Evolutionary conservation across 2,113 vertebrate genomes (phyloP).

Genomic region (Octodon degus): DNA sequence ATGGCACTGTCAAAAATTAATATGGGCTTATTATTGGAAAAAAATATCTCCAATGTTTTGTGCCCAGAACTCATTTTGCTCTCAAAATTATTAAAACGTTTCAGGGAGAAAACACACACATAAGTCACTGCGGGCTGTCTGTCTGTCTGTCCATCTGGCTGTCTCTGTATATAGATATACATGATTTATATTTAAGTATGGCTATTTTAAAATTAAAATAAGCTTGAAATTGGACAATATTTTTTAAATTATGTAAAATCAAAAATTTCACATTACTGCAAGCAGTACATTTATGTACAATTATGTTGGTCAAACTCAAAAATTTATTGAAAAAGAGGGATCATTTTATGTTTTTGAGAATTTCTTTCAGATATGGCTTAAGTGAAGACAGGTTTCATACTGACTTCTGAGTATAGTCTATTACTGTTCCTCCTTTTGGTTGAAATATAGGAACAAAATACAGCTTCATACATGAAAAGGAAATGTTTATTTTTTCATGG

Average conservation of each 20-base stretch:
- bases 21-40: neutral
- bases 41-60: neutral
- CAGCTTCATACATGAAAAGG: neutral
- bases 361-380: neutral
- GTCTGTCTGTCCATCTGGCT: no score
- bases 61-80: neutral
- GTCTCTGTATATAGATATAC: neutral
- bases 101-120: neutral
- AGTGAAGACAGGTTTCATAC: neutral
- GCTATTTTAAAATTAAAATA: neutral
- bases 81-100: neutral
- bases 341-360: neutral
- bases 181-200: neutral
- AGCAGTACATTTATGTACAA: neutral
- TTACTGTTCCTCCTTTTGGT: neutral
- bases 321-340: neutral
- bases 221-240: neutral
- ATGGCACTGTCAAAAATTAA: neutral
- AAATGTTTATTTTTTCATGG: neutral
- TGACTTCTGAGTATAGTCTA: neutral
- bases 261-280: neutral
- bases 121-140: neutral
- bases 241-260: constrained; percentile 8
- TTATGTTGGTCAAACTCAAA: neutral
- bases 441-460: neutral